These are phyloP conservation scores for Macrosiphum euphorbiae DNA, from an alignment of 2,888 invertebrate species.

Conservation along the genomic window DNA sequence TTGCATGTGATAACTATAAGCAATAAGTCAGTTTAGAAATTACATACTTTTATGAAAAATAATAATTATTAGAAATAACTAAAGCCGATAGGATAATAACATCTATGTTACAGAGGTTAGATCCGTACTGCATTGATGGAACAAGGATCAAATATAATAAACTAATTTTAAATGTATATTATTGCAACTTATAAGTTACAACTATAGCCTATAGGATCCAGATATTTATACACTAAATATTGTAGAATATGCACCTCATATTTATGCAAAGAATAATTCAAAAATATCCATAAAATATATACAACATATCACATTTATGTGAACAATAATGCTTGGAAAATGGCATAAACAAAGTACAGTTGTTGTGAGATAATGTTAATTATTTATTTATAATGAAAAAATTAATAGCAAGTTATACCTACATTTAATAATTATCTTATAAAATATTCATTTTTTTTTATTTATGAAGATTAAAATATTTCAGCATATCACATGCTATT, in stretches of 20 bases:
- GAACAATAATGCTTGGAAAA: not conserved
- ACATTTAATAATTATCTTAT: not conserved
- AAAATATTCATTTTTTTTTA: not conserved
- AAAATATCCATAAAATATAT: not conserved
- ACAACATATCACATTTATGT: not conserved
- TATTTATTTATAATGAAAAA: not conserved
- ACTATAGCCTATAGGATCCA: too few species aligned
- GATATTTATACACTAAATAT: not conserved
- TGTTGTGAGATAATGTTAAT: not conserved
- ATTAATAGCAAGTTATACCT: not conserved
- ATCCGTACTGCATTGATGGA: not conserved
- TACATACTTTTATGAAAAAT: not conserved
- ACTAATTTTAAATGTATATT: not conserved
- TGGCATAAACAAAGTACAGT: not conserved
- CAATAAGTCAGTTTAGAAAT: not conserved
- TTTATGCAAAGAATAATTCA: not conserved
- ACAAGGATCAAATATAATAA: not conserved
- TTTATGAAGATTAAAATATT: too few species aligned
- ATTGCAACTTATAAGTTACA: not conserved
- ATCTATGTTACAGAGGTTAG: too few species aligned
- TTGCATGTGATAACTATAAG: not conserved
- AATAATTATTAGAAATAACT: not conserved
- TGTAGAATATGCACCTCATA: not conserved
- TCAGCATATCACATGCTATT: too few species aligned
- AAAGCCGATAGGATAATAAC: not conserved